A percentile compares a stretch with the other conserved stretches of the same genome.
Conservation (phyloP, 2,888 invertebrate genomes). For the Eupithecia vulgata region DNA sequence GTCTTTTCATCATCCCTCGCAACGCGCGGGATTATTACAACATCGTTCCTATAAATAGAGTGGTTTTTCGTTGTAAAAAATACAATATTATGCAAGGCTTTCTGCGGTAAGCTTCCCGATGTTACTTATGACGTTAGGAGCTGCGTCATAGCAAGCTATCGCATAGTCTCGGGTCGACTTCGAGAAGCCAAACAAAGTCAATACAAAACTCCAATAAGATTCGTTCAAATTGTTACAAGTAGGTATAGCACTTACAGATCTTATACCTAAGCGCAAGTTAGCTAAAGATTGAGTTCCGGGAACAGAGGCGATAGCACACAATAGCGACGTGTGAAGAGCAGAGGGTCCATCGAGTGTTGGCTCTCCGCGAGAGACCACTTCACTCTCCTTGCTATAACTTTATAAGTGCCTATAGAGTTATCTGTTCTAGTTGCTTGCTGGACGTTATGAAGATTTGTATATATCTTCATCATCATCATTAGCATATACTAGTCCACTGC, state of each 20-base stretch:
- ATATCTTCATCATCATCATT: too few relatives aligned
- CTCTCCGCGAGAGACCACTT: conserved; percentile 70
- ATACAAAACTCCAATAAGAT: background rate
- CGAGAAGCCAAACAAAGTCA: background rate
- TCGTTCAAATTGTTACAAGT: conserved; percentile 17
- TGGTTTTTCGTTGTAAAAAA: too few relatives aligned
- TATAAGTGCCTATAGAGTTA: conserved; percentile 6
- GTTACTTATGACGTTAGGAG: background rate
- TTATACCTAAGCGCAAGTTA: conserved; percentile 19
- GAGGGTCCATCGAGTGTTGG: conserved; percentile 71
- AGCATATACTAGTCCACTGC: too few relatives aligned
- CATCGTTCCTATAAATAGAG: too few relatives aligned
- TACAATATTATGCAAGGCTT: background rate
- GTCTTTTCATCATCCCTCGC: too few relatives aligned
- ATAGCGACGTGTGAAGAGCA: conserved; percentile 38
- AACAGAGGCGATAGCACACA: conserved; percentile 34
- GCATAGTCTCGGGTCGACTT: background rate
- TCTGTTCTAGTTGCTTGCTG: conserved; percentile 33
- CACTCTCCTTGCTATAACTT: conserved; percentile 52
- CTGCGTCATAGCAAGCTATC: background rate
- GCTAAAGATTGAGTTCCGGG: conserved; percentile 27
- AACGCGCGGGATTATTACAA: too few relatives aligned
- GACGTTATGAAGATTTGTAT: conserved; percentile 27
- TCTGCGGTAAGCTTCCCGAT: background rate
- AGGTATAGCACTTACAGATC: conserved; percentile 7